Percentiles rank a stretch among this genome's conserved stretches.
Conservation (phyloP, 1,140 invertebrate species). For the Delia radicum region DNA sequence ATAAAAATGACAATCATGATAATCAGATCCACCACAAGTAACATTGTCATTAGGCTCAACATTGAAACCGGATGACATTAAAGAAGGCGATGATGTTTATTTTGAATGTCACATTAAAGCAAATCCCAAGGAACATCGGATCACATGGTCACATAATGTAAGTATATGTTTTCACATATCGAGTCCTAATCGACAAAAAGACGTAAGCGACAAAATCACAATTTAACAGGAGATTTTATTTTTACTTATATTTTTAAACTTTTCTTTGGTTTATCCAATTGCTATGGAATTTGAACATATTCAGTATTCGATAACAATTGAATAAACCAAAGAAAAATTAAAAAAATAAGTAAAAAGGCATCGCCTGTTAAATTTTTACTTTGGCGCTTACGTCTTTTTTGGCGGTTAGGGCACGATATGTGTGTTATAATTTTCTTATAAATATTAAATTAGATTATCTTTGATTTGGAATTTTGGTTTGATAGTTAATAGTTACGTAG, state of each 20-base stretch:
- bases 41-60: slow-evolving; percentile 80
- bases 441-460: background rate
- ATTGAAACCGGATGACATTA: slow-evolving; percentile 82
- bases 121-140: slow-evolving; percentile 79
- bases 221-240: too few relatives aligned
- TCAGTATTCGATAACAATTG: too few relatives aligned
- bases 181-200: too few relatives aligned
- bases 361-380: too few relatives aligned
- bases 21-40: slow-evolving; percentile 79
- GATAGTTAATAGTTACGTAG: background rate
- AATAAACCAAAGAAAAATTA: too few relatives aligned
- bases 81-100: slow-evolving; percentile 90
- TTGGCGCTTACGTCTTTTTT: too few relatives aligned
- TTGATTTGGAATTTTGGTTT: background rate
- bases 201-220: too few relatives aligned
- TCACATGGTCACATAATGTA: slow-evolving; percentile 85
- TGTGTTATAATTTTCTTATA: background rate
- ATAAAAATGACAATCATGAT: background rate
- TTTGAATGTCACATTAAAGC: slow-evolving; percentile 86
- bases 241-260: too few relatives aligned
- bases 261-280: too few relatives aligned
- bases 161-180: slow-evolving; percentile 60
- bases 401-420: too few relatives aligned
- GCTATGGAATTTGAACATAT: too few relatives aligned
- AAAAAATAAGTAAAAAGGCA: too few relatives aligned